Conservation (phyloP, 23 tunicate genomes). For the Oikopleura dioica region DNA sequence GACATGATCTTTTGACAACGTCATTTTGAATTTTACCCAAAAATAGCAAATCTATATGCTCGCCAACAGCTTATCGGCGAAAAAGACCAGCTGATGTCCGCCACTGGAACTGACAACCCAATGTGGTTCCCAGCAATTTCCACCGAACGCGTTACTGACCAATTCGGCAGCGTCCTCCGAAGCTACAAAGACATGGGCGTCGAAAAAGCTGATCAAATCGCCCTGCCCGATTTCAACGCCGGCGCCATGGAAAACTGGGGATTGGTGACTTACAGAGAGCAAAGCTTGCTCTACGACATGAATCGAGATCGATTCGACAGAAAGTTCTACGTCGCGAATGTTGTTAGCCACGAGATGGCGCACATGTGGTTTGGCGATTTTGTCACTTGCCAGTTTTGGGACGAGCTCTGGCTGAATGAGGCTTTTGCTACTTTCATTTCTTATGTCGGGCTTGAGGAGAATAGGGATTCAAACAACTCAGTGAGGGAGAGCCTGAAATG, state of each 20-base stretch:
- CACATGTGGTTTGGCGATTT: constrained; percentile 6
- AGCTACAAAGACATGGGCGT: neutral
- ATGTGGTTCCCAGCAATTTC: neutral
- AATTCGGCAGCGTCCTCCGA: neutral
- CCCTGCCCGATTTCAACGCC: constrained; percentile 14
- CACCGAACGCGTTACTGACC: neutral
- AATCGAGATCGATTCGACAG: neutral
- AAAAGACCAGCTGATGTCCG: neutral
- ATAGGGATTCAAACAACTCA: too few species aligned
- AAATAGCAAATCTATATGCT: too few species aligned
- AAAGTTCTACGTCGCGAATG: neutral
- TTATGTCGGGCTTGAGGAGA: neutral
- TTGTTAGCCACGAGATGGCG: neutral
- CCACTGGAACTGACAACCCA: neutral
- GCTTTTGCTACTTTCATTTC: neutral
- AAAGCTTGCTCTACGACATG: neutral
- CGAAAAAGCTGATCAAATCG: constrained; percentile 3
- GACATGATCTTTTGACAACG: too few species aligned
- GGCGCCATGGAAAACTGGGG: constrained; percentile 15
- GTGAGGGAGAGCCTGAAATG: too few species aligned
- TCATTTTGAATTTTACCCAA: too few species aligned
- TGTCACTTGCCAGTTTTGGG: neutral
- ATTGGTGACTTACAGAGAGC: constrained; percentile 8
- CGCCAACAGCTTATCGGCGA: neutral
- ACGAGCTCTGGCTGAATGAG: neutral